Conservation (phyloP, 2,797 vertebrate species). For the Thamnophis elegans region DNA sequence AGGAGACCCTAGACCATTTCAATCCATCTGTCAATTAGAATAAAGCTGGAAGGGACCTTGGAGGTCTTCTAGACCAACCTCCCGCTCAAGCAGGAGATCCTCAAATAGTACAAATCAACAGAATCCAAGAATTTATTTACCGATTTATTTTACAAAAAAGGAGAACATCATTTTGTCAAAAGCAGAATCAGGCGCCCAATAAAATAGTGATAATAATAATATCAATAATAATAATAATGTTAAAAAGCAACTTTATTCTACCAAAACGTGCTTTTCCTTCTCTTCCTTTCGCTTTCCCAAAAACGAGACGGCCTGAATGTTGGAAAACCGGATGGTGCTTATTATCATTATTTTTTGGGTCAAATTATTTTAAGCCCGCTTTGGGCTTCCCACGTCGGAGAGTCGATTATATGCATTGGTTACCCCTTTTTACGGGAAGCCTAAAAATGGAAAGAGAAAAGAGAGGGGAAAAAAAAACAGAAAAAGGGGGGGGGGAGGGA, state of each 20-base stretch:
- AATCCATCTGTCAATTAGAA: no score
- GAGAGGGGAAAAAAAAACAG: constrained; percentile 52
- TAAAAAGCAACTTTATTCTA: constrained; percentile 8
- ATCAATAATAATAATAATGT: neutral
- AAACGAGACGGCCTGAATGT: neutral
- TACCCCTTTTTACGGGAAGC: constrained; percentile 89
- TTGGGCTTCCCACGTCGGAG: neutral
- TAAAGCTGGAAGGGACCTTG: no score
- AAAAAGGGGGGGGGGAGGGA: neutral
- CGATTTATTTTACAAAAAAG: neutral
- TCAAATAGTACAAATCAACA: constrained; percentile 53
- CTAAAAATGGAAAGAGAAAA: constrained; percentile 79
- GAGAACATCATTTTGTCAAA: neutral
- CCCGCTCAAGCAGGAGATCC: rapidly evolving
- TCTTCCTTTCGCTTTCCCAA: neutral
- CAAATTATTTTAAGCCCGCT: neutral
- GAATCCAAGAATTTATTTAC: neutral
- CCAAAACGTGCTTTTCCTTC: neutral
- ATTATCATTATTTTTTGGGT: neutral
- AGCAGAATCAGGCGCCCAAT: no score
- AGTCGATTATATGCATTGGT: constrained; percentile 81
- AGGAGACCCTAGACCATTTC: no score
- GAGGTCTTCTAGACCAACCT: no score
- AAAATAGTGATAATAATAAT: no score
- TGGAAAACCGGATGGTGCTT: rapidly evolving